Conservation (phyloP, 2,113 vertebrate species). For the Cryptotis parvus region DNA sequence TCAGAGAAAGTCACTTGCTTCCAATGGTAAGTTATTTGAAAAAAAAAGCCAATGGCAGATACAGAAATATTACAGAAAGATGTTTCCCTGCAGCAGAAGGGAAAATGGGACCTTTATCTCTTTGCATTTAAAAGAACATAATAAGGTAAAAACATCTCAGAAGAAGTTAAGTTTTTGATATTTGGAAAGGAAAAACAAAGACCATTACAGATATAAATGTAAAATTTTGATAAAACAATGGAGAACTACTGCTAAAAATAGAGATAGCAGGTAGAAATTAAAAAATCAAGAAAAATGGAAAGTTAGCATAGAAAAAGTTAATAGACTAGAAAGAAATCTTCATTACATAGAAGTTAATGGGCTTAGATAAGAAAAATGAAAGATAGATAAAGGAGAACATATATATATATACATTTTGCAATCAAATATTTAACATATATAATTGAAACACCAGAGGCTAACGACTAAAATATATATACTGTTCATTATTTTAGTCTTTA, state of each 20-base stretch:
- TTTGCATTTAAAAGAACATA: background rate
- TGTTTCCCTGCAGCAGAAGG: background rate
- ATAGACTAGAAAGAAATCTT: background rate
- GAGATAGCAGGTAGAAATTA: background rate
- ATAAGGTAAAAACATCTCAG: background rate
- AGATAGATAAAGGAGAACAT: background rate
- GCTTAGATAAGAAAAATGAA: background rate
- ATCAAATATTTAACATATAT: no score
- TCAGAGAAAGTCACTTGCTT: background rate
- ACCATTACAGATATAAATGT: background rate
- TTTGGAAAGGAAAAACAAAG: background rate
- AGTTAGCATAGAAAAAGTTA: background rate
- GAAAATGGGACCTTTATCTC: background rate
- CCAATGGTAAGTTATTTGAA: background rate
- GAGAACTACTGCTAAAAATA: background rate
- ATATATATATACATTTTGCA: no score
- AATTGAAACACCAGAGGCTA: background rate
- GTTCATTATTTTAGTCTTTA: no score
- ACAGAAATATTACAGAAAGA: background rate
- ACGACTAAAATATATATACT: background rate
- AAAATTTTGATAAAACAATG: background rate
- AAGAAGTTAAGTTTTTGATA: background rate
- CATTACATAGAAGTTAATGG: no score
- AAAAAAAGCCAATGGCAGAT: background rate
- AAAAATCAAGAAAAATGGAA: background rate